phyloP scores from a whole-genome alignment of 2,797 vertebrate species.

The Catostomus latipinnis region DNA sequence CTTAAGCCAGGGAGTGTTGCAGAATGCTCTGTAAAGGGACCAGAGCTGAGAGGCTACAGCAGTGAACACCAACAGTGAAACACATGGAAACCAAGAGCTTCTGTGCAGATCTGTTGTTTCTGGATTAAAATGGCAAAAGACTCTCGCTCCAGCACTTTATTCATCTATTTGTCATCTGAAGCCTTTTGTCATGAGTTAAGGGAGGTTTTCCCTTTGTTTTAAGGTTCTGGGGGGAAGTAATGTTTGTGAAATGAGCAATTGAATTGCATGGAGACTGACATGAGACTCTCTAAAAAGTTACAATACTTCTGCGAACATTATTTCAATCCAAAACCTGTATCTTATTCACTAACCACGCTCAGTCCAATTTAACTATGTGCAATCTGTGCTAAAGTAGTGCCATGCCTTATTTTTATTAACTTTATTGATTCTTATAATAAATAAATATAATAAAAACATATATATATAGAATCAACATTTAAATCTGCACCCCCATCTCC shows the following conservation, averaged over 20 bases:
- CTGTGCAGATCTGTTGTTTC: constrained; percentile 10
- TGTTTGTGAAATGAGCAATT: constrained; percentile 16
- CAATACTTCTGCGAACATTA: too few species aligned
- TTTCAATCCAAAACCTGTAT: too few species aligned
- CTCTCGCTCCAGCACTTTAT: constrained; percentile 24
- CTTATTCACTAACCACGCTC: too few species aligned
- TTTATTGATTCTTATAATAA: too few species aligned
- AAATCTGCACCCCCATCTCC: too few species aligned
- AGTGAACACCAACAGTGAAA: constrained; percentile 35
- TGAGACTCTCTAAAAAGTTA: neutral
- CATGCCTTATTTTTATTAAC: too few species aligned
- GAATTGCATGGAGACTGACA: neutral
- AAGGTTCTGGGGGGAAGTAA: neutral
- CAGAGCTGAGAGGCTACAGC: constrained; percentile 41
- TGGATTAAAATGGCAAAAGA: constrained; percentile 30
- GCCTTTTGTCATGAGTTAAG: constrained; percentile 20
- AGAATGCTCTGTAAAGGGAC: constrained; percentile 18
- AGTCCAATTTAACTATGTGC: too few species aligned
- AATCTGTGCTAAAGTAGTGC: too few species aligned
- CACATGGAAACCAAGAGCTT: constrained; percentile 27
- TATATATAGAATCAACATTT: too few species aligned
- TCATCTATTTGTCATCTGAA: constrained; percentile 38
- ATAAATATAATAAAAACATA: too few species aligned
- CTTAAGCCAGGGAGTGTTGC: constrained; percentile 31
- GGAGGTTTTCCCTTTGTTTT: neutral